Evolutionary conservation across 1,140 invertebrate species (phyloP).

Genomic region (Venturia canescens): DNA sequence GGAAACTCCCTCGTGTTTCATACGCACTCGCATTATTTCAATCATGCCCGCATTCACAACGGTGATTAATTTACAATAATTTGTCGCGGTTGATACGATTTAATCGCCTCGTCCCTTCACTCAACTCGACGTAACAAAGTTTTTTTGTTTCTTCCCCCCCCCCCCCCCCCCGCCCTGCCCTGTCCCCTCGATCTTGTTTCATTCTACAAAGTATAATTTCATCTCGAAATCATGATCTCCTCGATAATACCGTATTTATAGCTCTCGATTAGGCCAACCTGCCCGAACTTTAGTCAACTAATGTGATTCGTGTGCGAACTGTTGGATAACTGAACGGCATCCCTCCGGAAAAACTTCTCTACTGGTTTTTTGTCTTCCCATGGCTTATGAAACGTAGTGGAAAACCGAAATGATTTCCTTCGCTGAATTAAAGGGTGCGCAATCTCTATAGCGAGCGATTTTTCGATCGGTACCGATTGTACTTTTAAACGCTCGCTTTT

Average conservation of each 20-base stretch:
- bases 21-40: neutral
- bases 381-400: neutral
- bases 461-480: neutral
- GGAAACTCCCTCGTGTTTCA: neutral
- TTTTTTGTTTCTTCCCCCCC: too few relatives aligned
- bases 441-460: too few relatives aligned
- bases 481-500: neutral
- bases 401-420: neutral
- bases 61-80: constrained; percentile 38
- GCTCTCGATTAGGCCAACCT: constrained; percentile 30
- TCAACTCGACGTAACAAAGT: neutral
- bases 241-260: neutral
- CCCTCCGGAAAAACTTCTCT: constrained; percentile 3
- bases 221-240: neutral
- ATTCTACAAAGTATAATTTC: neutral
- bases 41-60: neutral
- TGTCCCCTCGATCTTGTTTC: neutral
- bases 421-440: neutral
- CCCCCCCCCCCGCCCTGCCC: too few relatives aligned
- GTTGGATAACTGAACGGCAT: constrained; percentile 9
- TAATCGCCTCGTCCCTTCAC: neutral
- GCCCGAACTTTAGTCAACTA: constrained; percentile 24
- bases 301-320: constrained; percentile 20
- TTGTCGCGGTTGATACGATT: constrained; percentile 22
- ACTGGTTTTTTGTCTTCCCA: neutral